A percentile compares a stretch with the other conserved stretches of the same genome.
Evolutionary conservation across 2,113 vertebrate species (phyloP).

Genomic region (Otolemur garnettii): DNA sequence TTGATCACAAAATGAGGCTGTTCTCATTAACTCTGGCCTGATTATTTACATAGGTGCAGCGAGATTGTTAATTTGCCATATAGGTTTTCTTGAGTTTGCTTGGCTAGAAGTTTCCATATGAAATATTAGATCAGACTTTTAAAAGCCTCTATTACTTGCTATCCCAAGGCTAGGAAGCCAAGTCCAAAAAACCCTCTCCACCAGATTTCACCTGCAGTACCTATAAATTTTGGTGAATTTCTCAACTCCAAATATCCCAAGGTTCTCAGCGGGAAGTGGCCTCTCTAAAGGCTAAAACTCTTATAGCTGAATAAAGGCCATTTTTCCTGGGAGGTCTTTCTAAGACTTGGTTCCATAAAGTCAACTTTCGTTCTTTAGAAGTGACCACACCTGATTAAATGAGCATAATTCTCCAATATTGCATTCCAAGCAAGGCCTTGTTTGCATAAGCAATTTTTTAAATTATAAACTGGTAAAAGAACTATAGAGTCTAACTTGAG

Average conservation of each 20-base stretch:
- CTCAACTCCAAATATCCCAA: not conserved
- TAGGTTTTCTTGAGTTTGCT: constrained; percentile 29
- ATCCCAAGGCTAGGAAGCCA: constrained; percentile 37
- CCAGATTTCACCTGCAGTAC: not conserved
- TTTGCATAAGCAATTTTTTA: not conserved
- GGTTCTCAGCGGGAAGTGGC: not conserved
- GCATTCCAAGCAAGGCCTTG: not conserved
- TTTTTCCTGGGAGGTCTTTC: not conserved
- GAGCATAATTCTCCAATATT: not conserved
- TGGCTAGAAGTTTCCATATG: constrained; percentile 58
- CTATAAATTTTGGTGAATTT: constrained; percentile 17
- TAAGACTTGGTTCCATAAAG: not conserved
- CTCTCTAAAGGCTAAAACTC: not conserved
- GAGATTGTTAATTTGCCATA: not conserved
- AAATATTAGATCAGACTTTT: constrained; percentile 31
- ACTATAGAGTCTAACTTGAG: not conserved
- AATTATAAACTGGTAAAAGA: not conserved
- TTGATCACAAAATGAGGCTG: not conserved
- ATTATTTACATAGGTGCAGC: not conserved
- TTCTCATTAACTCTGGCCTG: constrained; percentile 20
- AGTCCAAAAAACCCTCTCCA: not conserved
- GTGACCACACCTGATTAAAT: not conserved
- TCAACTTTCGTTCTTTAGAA: not conserved
- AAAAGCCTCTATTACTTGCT: constrained; percentile 57
- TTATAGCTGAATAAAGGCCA: rapidly evolving